A percentile compares a stretch with the other conserved stretches of the same genome.
These are phyloP conservation scores for Otocyon megalotis DNA, from an alignment of 2,113 vertebrate species.

Conservation along the genomic window DNA sequence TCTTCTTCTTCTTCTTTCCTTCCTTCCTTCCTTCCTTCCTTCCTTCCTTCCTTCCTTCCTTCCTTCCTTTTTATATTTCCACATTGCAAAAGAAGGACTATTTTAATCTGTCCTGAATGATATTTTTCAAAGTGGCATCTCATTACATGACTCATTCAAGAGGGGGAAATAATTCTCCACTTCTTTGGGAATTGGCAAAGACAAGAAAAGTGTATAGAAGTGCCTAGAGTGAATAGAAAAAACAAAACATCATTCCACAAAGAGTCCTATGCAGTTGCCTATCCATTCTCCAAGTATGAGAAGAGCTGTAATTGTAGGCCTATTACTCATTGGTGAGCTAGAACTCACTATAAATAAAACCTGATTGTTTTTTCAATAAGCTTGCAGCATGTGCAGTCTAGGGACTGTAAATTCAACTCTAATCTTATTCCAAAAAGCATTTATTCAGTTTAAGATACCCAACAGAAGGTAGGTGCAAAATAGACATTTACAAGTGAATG, in stretches of 20 bases:
- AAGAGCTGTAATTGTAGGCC: background rate
- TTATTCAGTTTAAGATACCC: background rate
- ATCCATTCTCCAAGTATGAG: background rate
- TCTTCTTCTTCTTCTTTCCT: no score
- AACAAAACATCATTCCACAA: background rate
- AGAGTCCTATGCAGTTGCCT: background rate
- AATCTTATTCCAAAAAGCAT: background rate
- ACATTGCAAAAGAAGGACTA: background rate
- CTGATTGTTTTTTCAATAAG: background rate
- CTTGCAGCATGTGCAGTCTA: background rate
- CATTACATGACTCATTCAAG: background rate
- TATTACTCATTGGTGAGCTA: background rate
- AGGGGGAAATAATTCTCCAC: background rate
- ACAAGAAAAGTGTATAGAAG: background rate
- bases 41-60: fast-evolving
- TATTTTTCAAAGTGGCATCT: background rate
- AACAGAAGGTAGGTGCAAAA: background rate
- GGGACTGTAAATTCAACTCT: background rate
- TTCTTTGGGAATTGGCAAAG: background rate
- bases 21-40: background rate
- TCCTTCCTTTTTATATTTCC: background rate
- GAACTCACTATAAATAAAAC: background rate
- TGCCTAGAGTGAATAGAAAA: background rate
- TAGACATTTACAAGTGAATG: background rate
- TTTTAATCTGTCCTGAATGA: background rate